Evolutionary conservation across 2,113 vertebrate genomes (phyloP).

Genomic region (Arvicanthis niloticus): DNA sequence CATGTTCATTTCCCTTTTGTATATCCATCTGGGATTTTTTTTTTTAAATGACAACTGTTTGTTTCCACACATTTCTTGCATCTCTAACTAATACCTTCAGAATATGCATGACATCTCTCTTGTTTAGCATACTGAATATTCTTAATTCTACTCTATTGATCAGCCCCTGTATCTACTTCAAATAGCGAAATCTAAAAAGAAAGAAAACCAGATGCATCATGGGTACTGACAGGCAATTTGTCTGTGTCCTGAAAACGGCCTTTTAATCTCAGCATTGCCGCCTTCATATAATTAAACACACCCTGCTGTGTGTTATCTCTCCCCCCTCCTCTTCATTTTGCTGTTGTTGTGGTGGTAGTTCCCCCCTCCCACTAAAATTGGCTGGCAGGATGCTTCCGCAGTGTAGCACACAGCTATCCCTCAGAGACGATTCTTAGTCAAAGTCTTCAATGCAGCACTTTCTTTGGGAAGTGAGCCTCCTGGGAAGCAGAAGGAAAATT

Average conservation of each 20-base stretch:
- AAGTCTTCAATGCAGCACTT: neutral
- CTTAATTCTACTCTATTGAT: constrained; percentile 17
- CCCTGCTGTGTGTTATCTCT: neutral
- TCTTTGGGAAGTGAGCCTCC: neutral
- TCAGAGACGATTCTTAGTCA: neutral
- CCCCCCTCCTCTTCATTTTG: too few relatives aligned
- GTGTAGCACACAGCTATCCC: neutral
- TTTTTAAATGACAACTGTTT: neutral
- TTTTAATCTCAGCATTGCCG: constrained; percentile 15
- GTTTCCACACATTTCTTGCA: neutral
- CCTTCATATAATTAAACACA: neutral
- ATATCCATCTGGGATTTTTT: neutral
- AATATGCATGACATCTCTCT: neutral
- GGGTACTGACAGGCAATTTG: neutral
- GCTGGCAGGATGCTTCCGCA: neutral
- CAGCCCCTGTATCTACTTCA: neutral
- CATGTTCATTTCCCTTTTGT: neutral
- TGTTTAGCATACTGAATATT: neutral
- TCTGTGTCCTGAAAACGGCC: neutral
- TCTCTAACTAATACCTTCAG: neutral
- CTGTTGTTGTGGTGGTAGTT: neutral
- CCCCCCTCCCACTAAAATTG: neutral
- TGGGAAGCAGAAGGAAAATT: neutral
- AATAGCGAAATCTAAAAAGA: neutral
- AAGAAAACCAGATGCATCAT: neutral